phyloP scores from a whole-genome alignment of 2,888 invertebrate species.

The Eupeodes latifasciatus region DNA sequence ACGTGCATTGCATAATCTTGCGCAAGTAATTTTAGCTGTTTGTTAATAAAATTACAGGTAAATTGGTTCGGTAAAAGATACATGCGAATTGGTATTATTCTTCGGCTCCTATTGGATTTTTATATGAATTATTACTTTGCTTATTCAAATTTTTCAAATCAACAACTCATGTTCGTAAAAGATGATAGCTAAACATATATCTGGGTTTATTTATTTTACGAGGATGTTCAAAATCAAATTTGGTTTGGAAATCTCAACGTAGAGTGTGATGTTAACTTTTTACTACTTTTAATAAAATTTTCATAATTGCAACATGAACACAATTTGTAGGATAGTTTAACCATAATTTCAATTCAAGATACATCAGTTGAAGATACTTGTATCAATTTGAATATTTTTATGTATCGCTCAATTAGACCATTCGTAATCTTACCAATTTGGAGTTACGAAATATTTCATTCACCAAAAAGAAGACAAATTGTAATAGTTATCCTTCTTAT shows the following conservation, averaged over 20 bases:
- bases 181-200: background rate
- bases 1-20: conserved; percentile 67
- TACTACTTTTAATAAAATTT: conserved; percentile 12
- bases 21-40: conserved; percentile 55
- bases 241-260: conserved; percentile 18
- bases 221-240: conserved; percentile 38
- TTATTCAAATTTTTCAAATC: conserved; percentile 45
- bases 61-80: background rate
- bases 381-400: background rate
- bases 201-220: background rate
- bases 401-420: background rate
- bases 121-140: conserved; percentile 63
- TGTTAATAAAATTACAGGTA: conserved; percentile 66
- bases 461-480: background rate
- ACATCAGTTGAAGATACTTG: background rate
- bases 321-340: conserved; percentile 12
- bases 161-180: conserved; percentile 9
- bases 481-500: background rate
- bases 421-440: background rate
- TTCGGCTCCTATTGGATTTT: conserved; percentile 46
- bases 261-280: conserved; percentile 29
- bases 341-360: background rate
- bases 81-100: conserved; percentile 44
- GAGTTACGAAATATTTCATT: background rate
- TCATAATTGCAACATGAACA: conserved; percentile 35